Evolutionary conservation across 2,113 vertebrate species (phyloP).

Genomic region (zebrafish (Danio rerio)): DNA sequence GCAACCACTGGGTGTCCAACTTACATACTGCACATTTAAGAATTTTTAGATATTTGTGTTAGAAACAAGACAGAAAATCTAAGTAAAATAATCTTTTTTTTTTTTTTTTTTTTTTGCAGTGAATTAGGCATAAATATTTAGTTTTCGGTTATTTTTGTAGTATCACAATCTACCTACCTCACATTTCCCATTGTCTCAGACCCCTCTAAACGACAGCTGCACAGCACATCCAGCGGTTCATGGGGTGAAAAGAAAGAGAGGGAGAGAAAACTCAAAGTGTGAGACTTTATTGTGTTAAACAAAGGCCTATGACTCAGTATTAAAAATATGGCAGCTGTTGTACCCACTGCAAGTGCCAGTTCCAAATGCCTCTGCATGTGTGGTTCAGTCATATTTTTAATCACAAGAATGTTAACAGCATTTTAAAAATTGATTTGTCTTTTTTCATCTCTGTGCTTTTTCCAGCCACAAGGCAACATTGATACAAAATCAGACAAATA

Average conservation of each 20-base stretch:
- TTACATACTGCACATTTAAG: no score
- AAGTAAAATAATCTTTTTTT: no score
- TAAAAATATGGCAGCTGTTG: constrained; percentile 1
- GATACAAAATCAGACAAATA: no score
- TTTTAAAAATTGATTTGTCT: not conserved
- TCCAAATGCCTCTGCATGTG: not conserved
- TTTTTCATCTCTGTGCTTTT: not conserved
- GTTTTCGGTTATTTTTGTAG: no score
- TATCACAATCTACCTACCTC: not conserved
- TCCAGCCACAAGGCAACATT: no score
- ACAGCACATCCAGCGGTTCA: not conserved
- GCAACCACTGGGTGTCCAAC: no score
- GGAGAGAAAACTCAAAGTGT: not conserved
- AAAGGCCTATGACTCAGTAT: not conserved
- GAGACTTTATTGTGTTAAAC: not conserved
- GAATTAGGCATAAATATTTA: no score
- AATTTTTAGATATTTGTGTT: no score
- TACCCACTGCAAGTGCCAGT: not conserved
- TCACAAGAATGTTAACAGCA: not conserved
- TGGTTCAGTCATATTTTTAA: not conserved
- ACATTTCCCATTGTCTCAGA: not conserved
- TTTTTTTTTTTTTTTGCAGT: no score
- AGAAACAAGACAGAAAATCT: no score
- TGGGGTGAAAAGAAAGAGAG: not conserved
- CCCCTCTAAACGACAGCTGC: not conserved